Evolutionary conservation across 2,888 invertebrate species (phyloP).

Genomic region (Pemphredon lugubris): DNA sequence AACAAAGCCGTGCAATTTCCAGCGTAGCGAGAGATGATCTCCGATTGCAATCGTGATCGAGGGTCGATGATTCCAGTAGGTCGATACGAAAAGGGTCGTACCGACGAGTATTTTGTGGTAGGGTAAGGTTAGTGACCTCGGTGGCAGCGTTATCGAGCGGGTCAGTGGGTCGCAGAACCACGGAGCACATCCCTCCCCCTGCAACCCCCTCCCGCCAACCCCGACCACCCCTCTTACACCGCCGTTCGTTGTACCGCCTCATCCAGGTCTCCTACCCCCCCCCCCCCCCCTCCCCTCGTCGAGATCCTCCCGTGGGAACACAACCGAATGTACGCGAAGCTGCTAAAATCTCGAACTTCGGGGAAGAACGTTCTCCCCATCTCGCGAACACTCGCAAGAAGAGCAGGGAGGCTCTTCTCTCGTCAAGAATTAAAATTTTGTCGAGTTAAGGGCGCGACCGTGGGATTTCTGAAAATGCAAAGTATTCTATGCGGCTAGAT

Average conservation of each 20-base stretch:
- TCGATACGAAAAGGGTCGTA: slow-evolving; percentile 31
- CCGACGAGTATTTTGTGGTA: slow-evolving; percentile 68
- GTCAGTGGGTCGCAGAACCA: slow-evolving; percentile 85
- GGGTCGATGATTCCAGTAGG: slow-evolving; percentile 24
- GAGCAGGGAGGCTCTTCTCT: too few species aligned
- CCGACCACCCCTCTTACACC: slow-evolving; percentile 70
- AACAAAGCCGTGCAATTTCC: too few species aligned
- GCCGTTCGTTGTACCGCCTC: slow-evolving; percentile 78
- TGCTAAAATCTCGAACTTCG: slow-evolving; percentile 37
- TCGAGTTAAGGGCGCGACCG: too few species aligned
- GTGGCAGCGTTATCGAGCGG: slow-evolving; percentile 81
- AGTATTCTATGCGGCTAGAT: too few species aligned
- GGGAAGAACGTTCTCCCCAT: slow-evolving; percentile 16
- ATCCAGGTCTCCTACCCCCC: slow-evolving; percentile 73
- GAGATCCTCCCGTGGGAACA: slow-evolving; percentile 74
- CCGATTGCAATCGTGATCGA: slow-evolving; percentile 32
- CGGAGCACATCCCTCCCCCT: slow-evolving; percentile 81
- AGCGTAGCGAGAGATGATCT: slow-evolving; percentile 19
- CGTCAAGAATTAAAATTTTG: too few species aligned
- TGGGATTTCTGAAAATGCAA: too few species aligned
- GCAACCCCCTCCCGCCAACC: slow-evolving; percentile 35
- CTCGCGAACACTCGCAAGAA: too few species aligned
- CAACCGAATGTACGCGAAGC: slow-evolving; percentile 57
- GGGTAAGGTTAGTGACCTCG: slow-evolving; percentile 79
- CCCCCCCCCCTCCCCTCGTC: slow-evolving; percentile 75